These are phyloP conservation scores for Galerucella pusilla DNA, from an alignment of 2,888 invertebrate genomes.

Conservation along the genomic window DNA sequence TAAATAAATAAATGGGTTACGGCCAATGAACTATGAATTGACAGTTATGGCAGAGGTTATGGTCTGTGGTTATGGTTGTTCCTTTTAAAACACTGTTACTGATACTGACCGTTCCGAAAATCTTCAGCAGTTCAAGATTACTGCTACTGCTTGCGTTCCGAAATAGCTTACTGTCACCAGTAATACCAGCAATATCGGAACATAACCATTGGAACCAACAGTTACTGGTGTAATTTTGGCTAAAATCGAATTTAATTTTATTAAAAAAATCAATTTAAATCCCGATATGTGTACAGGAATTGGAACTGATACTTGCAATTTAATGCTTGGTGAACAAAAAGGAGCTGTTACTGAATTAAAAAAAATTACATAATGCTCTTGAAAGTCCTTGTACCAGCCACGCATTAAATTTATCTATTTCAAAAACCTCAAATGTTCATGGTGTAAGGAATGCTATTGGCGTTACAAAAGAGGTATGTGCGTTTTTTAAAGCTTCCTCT, in stretches of 20 bases:
- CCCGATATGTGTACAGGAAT: constrained; percentile 26
- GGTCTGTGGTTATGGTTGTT: too few species aligned
- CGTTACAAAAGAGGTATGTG: constrained; percentile 24
- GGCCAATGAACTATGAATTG: too few species aligned
- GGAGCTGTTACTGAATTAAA: constrained; percentile 24
- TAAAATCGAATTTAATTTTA: background rate
- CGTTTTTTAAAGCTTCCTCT: too few species aligned
- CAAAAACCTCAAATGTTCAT: constrained; percentile 18
- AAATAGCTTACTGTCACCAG: too few species aligned
- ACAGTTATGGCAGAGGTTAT: too few species aligned
- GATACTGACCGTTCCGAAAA: too few species aligned
- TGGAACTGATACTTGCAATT: constrained; percentile 25
- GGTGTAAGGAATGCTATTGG: constrained; percentile 28
- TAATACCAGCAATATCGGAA: too few species aligned
- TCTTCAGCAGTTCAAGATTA: too few species aligned
- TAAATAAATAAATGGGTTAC: too few species aligned
- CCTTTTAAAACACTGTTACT: too few species aligned
- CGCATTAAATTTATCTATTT: constrained; percentile 27
- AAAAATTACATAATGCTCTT: constrained; percentile 20
- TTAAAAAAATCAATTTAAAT: constrained; percentile 22
- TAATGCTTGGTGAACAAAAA: constrained; percentile 26
- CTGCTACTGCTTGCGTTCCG: too few species aligned
- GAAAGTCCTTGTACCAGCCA: constrained; percentile 25
- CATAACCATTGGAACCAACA: constrained; percentile 12
- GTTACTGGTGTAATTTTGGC: background rate